phyloP scores from a whole-genome alignment of 2,113 vertebrate genomes.

The Dromaius novaehollandiae region DNA sequence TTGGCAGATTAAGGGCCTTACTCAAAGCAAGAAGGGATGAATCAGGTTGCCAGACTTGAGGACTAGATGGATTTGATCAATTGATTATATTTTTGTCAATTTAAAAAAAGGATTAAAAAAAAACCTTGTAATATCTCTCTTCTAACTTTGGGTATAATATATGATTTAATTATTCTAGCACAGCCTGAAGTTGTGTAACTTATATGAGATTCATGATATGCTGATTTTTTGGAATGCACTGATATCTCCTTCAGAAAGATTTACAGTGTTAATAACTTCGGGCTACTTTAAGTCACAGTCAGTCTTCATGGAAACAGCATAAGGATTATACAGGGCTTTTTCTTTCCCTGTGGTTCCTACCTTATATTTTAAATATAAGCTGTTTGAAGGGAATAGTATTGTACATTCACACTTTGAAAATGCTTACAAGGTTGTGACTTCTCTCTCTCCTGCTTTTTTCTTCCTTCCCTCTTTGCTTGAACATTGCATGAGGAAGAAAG shows the following conservation, averaged over 20 bases:
- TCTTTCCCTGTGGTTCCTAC: constrained; percentile 4
- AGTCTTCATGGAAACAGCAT: constrained; percentile 41
- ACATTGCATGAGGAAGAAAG: neutral
- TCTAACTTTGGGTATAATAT: constrained; percentile 5
- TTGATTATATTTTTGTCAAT: neutral
- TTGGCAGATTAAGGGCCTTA: neutral
- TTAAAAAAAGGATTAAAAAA: neutral
- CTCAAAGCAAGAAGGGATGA: neutral
- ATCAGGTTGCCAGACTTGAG: neutral
- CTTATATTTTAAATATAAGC: constrained; percentile 44
- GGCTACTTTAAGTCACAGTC: constrained; percentile 61
- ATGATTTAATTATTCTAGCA: constrained; percentile 25
- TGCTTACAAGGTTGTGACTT: constrained; percentile 33
- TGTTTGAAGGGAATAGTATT: constrained; percentile 26
- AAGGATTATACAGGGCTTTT: constrained; percentile 1
- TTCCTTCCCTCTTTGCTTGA: neutral
- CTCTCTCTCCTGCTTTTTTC: neutral
- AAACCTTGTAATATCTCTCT: neutral
- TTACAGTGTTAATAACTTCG: constrained; percentile 63
- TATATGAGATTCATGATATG: neutral
- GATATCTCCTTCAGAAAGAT: constrained; percentile 55
- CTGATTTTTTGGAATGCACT: constrained; percentile 18
- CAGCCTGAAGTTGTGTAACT: constrained; percentile 36
- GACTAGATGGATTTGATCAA: neutral
- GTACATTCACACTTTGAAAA: constrained; percentile 23